Base-by-base conservation (phyloP, 1,140 invertebrate genomes). In the Mamestra configurata region DNA sequence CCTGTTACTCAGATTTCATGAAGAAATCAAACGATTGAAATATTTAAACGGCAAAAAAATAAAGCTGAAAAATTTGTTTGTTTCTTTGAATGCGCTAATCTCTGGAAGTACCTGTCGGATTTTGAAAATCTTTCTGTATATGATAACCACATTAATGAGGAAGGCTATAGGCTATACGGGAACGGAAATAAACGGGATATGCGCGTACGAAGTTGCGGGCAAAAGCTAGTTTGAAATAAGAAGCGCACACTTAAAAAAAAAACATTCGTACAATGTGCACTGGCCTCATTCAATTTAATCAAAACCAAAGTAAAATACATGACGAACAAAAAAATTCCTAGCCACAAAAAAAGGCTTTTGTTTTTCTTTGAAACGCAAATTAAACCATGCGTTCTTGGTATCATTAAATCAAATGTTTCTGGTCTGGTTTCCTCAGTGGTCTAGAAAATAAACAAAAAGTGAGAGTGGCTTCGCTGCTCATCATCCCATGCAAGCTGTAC, bases 391-490 rank as follows among this genome's bases (percentile, higher is more conserved):
- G 31, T 59, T 73, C 71, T 27, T 18, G 31, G 53, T 55, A n/a
- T 72, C 31, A 72, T 75, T 75, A 75, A 76, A 35, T 59, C 20
- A 76, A 31, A 11, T 49, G 35, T 76, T 76, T 64, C 73, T 76
- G 37, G 55, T 76, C 57, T 46, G 64, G 49, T 76, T 76, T 76
- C 22, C 40, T 22, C 49, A 11, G 35, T 73, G 49, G 40, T 37
- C 71, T 76, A 64, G 73, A 61, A 64, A 64, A 3, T 18, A 24
- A 75, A 31, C 27, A 31, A 24, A 76, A 76, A 76, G 73, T 76
- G 73, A 76, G 55, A 76, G 73, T 76, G 22, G 11, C n/a, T 75
- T 20, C n/a, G 13, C 20, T 46, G 55, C 55, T 76, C 53, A 61
- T 59, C 53, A 75, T 75, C 73, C 73, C 57, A 57, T 64, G 55